Conservation (phyloP, 1,140 invertebrate species). For the Neodiprion lecontei region DNA sequence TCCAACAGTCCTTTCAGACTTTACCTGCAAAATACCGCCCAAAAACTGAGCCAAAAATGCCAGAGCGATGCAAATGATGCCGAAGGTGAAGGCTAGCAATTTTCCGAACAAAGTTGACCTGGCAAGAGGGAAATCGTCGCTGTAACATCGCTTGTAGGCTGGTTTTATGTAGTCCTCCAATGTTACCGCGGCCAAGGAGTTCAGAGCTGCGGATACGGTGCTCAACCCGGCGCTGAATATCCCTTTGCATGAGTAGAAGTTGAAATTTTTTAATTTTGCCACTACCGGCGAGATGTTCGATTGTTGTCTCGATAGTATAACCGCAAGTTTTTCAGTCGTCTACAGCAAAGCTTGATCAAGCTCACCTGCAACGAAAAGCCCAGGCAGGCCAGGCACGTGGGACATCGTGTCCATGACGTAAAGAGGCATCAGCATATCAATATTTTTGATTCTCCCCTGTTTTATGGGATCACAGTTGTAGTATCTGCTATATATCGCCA, state of each 20-base stretch:
- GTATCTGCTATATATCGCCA: constrained; percentile 82
- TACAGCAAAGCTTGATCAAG: background rate
- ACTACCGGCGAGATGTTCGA: too few relatives aligned
- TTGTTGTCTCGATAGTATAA: too few relatives aligned
- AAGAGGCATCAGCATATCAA: constrained; percentile 74
- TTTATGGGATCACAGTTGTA: constrained; percentile 76
- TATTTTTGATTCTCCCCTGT: constrained; percentile 60
- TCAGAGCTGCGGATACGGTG: constrained; percentile 84
- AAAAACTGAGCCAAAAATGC: constrained; percentile 78
- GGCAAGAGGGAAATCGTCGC: constrained; percentile 38
- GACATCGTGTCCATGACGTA: constrained; percentile 81
- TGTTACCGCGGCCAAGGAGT: constrained; percentile 87
- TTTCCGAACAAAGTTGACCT: constrained; percentile 63
- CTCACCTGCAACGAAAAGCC: constrained; percentile 77
- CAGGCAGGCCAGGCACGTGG: constrained; percentile 73
- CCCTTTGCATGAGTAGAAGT: constrained; percentile 48
- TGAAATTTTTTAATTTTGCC: background rate
- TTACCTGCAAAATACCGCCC: constrained; percentile 69
- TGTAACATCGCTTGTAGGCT: constrained; percentile 30
- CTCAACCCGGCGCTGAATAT: constrained; percentile 87
- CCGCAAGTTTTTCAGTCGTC: too few relatives aligned
- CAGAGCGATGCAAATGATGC: constrained; percentile 72
- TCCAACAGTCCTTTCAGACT: background rate
- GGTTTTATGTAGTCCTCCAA: constrained; percentile 81
- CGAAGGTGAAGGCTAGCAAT: constrained; percentile 72